Evolutionary conservation across 2,113 vertebrate genomes (phyloP).

Genomic region (Illadopsis cleaveri): DNA sequence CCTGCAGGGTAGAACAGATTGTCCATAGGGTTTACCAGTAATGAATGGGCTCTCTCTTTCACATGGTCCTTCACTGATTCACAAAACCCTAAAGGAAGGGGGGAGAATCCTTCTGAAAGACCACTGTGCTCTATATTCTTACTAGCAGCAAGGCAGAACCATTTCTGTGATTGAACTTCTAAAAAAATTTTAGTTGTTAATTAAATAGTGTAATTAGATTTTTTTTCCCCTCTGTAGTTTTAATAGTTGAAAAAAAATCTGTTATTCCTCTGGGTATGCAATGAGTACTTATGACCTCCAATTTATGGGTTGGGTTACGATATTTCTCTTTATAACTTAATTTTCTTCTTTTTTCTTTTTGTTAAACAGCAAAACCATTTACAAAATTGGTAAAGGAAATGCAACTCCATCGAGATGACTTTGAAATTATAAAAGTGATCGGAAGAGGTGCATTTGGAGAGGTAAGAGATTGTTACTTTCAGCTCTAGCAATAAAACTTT

Average conservation of each 20-base stretch:
- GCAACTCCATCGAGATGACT: conserved; percentile 84
- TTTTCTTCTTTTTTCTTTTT: neutral
- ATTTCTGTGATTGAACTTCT: accelerated
- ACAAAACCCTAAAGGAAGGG: neutral
- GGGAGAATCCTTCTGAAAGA: neutral
- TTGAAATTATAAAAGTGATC: conserved; percentile 86
- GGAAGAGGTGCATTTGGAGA: conserved; percentile 85
- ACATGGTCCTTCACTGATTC: neutral
- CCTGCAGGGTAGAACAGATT: neutral
- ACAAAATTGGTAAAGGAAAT: conserved; percentile 83
- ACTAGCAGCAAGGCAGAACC: neutral
- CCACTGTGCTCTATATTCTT: neutral
- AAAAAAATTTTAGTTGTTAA: neutral
- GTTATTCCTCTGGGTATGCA: neutral
- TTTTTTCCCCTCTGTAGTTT: neutral
- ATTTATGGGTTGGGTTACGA: neutral
- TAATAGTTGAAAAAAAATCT: neutral
- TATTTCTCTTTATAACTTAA: neutral
- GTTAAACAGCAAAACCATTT: conserved; percentile 77
- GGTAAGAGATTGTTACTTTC: conserved; percentile 67
- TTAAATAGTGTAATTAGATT: neutral
- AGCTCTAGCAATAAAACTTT: neutral
- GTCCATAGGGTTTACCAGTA: neutral
- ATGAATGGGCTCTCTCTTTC: neutral
- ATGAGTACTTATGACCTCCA: neutral